A percentile compares a stretch with the other conserved stretches of the same genome.
Conservation (phyloP, 1,140 invertebrate genomes). For the Trypoxylus dichotomus region DNA sequence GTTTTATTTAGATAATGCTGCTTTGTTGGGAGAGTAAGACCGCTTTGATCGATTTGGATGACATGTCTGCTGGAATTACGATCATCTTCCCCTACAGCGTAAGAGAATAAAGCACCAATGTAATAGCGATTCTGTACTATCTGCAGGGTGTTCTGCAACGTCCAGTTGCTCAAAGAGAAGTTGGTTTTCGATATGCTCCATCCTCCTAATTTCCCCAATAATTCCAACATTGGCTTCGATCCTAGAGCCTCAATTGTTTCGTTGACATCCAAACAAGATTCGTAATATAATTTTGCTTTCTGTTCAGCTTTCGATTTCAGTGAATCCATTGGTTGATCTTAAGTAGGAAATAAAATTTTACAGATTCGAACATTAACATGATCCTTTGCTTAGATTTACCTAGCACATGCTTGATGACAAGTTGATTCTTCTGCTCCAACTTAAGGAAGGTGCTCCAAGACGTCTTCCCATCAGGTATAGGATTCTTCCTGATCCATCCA, state of each 20-base stretch:
- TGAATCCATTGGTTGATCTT: slow-evolving; percentile 63
- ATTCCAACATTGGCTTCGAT: slow-evolving; percentile 74
- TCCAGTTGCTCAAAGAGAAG: slow-evolving; percentile 66
- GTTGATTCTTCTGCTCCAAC: slow-evolving; percentile 88
- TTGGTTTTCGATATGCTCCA: slow-evolving; percentile 69
- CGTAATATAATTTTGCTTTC: slow-evolving; percentile 89
- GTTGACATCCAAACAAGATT: slow-evolving; percentile 91
- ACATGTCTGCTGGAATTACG: slow-evolving; percentile 86
- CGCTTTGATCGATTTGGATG: slow-evolving; percentile 91
- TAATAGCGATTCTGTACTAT: slow-evolving; percentile 84
- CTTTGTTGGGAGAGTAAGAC: slow-evolving; percentile 82
- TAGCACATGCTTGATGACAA: slow-evolving; percentile 88
- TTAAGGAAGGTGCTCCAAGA: slow-evolving; percentile 95
- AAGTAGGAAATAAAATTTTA: no score
- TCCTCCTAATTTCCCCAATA: slow-evolving; percentile 74
- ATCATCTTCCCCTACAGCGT: slow-evolving; percentile 92
- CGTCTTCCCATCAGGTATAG: slow-evolving; percentile 89
- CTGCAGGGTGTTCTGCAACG: slow-evolving; percentile 76
- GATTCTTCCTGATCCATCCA: slow-evolving; percentile 88
- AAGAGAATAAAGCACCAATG: slow-evolving; percentile 86
- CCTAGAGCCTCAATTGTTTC: slow-evolving; percentile 86
- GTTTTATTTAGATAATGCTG: slow-evolving; percentile 93
- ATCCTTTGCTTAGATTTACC: no score
- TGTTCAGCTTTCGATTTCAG: slow-evolving; percentile 78
- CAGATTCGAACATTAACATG: no score